Evolutionary conservation across 2,797 vertebrate species (phyloP).

Genomic region (Thaleichthys pacificus): DNA sequence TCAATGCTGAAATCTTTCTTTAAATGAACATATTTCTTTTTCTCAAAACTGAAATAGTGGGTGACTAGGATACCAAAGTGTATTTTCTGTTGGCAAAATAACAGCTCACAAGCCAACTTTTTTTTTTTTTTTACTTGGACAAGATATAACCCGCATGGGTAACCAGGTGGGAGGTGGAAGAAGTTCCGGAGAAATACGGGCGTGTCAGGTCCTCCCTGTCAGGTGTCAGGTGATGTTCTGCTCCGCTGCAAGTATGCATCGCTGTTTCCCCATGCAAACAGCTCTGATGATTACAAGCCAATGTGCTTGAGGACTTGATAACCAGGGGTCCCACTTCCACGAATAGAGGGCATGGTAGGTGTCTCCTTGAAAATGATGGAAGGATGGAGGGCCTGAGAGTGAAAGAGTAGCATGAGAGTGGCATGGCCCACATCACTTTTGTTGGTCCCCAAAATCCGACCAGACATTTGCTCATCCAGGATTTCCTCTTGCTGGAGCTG

Average conservation of each 20-base stretch:
- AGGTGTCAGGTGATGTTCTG: constrained; percentile 55
- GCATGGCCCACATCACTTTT: constrained; percentile 2
- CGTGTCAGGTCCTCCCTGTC: constrained; percentile 40
- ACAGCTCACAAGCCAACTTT: too few species aligned
- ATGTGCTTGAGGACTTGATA: too few species aligned
- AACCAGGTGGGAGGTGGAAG: constrained; percentile 42
- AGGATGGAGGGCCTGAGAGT: not conserved
- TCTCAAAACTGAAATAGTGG: too few species aligned
- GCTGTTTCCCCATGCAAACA: constrained; percentile 35
- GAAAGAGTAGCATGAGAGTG: too few species aligned
- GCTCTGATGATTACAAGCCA: constrained; percentile 45
- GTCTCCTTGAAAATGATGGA: constrained; percentile 9
- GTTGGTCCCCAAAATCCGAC: constrained; percentile 28
- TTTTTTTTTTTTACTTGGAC: too few species aligned
- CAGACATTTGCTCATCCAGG: constrained; percentile 16
- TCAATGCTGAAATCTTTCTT: too few species aligned
- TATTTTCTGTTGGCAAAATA: too few species aligned
- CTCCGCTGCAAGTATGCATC: constrained; percentile 56
- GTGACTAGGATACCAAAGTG: too few species aligned
- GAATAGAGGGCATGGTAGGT: not conserved
- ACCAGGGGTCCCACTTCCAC: too few species aligned
- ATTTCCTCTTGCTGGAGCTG: constrained; percentile 42
- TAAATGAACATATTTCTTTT: too few species aligned
- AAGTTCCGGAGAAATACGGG: constrained; percentile 43
- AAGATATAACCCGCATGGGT: constrained; percentile 15